These are phyloP conservation scores for Amiota minor DNA, from an alignment of 2,888 invertebrate genomes.

Conservation along the genomic window DNA sequence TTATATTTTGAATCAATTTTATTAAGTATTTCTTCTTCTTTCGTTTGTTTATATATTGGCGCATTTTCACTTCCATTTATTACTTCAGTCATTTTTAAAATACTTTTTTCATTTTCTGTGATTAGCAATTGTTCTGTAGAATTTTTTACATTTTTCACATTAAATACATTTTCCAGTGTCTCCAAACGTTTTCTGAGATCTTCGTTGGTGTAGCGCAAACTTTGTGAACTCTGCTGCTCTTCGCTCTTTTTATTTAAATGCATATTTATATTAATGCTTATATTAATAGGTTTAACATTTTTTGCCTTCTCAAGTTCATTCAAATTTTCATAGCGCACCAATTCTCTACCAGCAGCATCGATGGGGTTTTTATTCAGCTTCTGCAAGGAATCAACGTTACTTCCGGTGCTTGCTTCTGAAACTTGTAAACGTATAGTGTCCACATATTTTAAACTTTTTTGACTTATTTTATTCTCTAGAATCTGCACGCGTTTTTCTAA, in stretches of 20 bases:
- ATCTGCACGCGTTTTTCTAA: constrained; percentile 67
- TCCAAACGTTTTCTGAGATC: constrained; percentile 62
- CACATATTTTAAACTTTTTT: constrained; percentile 60
- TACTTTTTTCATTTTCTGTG: neutral
- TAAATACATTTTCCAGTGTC: constrained; percentile 59
- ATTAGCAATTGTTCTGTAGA: constrained; percentile 9
- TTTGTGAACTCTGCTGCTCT: constrained; percentile 37
- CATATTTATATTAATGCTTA: constrained; percentile 71
- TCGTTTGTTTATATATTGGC: constrained; percentile 38
- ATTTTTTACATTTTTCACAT: constrained; percentile 48
- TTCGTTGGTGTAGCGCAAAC: constrained; percentile 47
- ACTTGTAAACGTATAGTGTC: constrained; percentile 56
- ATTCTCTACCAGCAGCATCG: constrained; percentile 63
- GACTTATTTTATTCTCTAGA: constrained; percentile 66
- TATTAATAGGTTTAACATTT: constrained; percentile 63
- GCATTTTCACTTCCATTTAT: constrained; percentile 46
- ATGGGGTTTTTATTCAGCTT: constrained; percentile 49
- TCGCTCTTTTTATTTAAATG: constrained; percentile 59
- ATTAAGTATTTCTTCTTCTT: neutral
- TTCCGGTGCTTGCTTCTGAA: constrained; percentile 29
- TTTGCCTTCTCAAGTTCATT: constrained; percentile 61
- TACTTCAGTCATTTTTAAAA: neutral
- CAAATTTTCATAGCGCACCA: constrained; percentile 64
- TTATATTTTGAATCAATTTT: constrained; percentile 20
- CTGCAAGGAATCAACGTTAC: constrained; percentile 42